phyloP scores from a whole-genome alignment of 1,140 invertebrate genomes.

The Anadara kagoshimensis region DNA sequence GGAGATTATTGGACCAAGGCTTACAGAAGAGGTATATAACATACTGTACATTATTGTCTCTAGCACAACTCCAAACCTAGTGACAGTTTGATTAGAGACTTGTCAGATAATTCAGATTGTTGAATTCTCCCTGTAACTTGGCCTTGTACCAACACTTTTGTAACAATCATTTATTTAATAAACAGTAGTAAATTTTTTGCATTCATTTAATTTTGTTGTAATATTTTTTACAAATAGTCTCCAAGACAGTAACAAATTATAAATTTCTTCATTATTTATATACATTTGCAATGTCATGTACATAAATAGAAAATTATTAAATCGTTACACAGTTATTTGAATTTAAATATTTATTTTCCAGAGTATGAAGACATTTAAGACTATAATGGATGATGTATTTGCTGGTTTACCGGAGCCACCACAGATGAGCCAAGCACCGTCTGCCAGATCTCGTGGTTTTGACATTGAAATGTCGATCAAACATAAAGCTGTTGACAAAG shows the following conservation, averaged over 20 bases:
- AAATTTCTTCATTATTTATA: not conserved
- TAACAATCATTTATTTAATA: no score
- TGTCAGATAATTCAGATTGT: not conserved
- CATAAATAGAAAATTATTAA: not conserved
- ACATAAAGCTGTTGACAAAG: conserved; percentile 61
- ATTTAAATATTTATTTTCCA: conserved; percentile 31
- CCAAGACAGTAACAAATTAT: not conserved
- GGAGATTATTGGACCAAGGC: conserved; percentile 68
- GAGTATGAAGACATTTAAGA: conserved; percentile 66
- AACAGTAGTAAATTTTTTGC: no score
- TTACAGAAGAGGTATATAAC: conserved; percentile 62
- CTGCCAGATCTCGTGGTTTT: conserved; percentile 54
- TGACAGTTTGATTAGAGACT: not conserved
- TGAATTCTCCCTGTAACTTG: not conserved
- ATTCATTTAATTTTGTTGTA: no score
- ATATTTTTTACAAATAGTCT: no score
- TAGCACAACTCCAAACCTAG: not conserved
- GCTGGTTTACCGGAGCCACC: conserved; percentile 67
- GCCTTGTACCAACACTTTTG: no score
- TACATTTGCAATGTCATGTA: no score
- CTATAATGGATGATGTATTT: conserved; percentile 69
- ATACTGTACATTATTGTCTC: not conserved
- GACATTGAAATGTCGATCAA: conserved; percentile 66
- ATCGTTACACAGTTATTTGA: not conserved
- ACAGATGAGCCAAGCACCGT: conserved; percentile 39